These are phyloP conservation scores for Pelodiscus sinensis DNA, from an alignment of 2,113 vertebrate genomes.

Conservation along the genomic window DNA sequence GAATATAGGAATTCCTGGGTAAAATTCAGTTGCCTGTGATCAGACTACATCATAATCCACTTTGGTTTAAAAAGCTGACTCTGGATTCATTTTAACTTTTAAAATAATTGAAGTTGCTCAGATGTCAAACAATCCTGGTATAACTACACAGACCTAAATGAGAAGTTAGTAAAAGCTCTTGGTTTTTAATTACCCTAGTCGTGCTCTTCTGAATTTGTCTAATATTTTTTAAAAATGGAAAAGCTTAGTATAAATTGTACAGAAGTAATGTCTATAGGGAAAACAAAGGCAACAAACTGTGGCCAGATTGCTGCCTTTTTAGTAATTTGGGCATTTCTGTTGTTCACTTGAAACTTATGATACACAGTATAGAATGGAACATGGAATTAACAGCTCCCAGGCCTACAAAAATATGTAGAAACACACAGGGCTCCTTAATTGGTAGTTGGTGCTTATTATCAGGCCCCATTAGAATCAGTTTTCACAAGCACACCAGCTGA, in stretches of 20 bases:
- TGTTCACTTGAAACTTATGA: background rate
- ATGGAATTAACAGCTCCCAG: background rate
- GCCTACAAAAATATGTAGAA: fast-evolving
- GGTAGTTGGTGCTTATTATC: background rate
- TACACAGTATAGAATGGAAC: background rate
- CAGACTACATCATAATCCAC: constrained; percentile 23
- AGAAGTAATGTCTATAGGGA: background rate
- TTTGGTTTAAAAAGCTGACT: constrained; percentile 16
- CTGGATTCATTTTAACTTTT: too few relatives aligned
- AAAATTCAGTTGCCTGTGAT: constrained; percentile 27
- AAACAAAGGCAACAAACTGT: background rate
- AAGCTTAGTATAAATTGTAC: constrained; percentile 33
- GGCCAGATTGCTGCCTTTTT: constrained; percentile 11
- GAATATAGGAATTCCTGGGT: constrained; percentile 29
- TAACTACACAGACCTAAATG: background rate
- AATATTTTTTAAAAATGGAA: background rate
- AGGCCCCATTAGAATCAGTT: background rate
- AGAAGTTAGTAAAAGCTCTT: constrained; percentile 31
- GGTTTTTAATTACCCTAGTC: constrained; percentile 36
- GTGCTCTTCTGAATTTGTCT: constrained; percentile 42
- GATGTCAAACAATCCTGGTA: constrained; percentile 5
- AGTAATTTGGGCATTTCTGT: background rate
- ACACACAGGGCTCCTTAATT: background rate
- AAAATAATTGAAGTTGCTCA: constrained; percentile 12
- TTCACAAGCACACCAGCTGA: background rate